Base-by-base conservation (phyloP, 1,140 invertebrate genomes). In the Matsumurasca onukii region DNA sequence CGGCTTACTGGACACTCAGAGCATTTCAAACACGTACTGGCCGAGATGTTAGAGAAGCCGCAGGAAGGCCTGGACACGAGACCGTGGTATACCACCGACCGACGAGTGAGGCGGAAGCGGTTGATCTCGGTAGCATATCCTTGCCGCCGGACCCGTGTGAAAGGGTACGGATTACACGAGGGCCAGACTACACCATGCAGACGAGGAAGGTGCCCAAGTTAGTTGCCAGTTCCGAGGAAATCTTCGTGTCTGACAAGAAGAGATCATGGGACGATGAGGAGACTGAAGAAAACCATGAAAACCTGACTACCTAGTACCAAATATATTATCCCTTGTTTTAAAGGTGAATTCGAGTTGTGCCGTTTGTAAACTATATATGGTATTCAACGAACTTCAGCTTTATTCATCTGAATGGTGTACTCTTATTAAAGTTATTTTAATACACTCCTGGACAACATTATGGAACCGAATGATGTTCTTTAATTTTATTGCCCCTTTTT, bases 1-100 rank as follows among this genome's bases (percentile, higher is more conserved):
- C 12, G 96, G 96, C 13, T 81, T 99, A 59, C 80, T 98, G 17
- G 96, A 98, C 71, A 85, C 95, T 66, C 80, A 98, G 95, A 98
- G 78, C 95, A 98, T 80, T 97, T 97, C 78, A 88, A 93, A 51
- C 89, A 89, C 68, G 92, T 91, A 73, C 83, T 98, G n/a, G 86
- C 88, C 17, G 91, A 96, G 74, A 93, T 97, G 83, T 96, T 98
- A 71, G n/a, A n/a, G 73, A 81, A 83, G 3, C 79, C 83, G 1
- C 75, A 73, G 61, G 81, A 81, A 29, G 73, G 73, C 29, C 39
- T 69, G 3, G 76, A 81, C n/a, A 78, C 82, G 61, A 48, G 64
- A 0, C 77, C 75, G 55, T 78, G 77, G 74, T 76, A n/a, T n/a
- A 76, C 52, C 76, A 75, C n/a, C n/a, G n/a, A n/a, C n/a, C n/a